Percentiles rank a stretch among this genome's conserved stretches.
Evolutionary conservation across 1,140 invertebrate species (phyloP).

Genomic region (Calephelis nemesis): DNA sequence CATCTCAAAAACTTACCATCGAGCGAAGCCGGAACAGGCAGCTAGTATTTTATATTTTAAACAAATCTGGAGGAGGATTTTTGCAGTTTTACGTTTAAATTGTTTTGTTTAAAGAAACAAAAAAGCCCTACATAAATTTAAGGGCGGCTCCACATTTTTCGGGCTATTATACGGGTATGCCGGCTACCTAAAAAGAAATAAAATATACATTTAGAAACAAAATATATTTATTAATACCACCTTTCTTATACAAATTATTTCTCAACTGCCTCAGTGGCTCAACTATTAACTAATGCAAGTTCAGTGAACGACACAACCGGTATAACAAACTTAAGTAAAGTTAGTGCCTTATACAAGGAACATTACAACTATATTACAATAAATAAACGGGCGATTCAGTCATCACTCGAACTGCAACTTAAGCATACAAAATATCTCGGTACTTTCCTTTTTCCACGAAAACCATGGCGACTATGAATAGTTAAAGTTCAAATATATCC

Average conservation of each 20-base stretch:
- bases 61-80: too few relatives aligned
- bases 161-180: neutral
- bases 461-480: neutral
- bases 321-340: slow-evolving; percentile 56
- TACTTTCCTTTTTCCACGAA: neutral
- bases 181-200: slow-evolving; percentile 26
- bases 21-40: too few relatives aligned
- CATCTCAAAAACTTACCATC: too few relatives aligned
- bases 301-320: slow-evolving; percentile 58
- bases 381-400: slow-evolving; percentile 25
- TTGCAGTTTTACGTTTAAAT: too few relatives aligned
- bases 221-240: slow-evolving; percentile 74
- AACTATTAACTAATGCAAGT: slow-evolving; percentile 50
- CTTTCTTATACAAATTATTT: slow-evolving; percentile 67
- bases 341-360: slow-evolving; percentile 70
- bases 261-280: slow-evolving; percentile 49
- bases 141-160: too few relatives aligned
- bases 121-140: too few relatives aligned
- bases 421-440: neutral
- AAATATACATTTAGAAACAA: slow-evolving; percentile 58
- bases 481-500: neutral
- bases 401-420: slow-evolving; percentile 9
- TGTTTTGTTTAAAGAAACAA: too few relatives aligned
- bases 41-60: too few relatives aligned
- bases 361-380: slow-evolving; percentile 59